These are phyloP conservation scores for Campoplex capitator DNA, from an alignment of 2,888 invertebrate species.

Conservation along the genomic window DNA sequence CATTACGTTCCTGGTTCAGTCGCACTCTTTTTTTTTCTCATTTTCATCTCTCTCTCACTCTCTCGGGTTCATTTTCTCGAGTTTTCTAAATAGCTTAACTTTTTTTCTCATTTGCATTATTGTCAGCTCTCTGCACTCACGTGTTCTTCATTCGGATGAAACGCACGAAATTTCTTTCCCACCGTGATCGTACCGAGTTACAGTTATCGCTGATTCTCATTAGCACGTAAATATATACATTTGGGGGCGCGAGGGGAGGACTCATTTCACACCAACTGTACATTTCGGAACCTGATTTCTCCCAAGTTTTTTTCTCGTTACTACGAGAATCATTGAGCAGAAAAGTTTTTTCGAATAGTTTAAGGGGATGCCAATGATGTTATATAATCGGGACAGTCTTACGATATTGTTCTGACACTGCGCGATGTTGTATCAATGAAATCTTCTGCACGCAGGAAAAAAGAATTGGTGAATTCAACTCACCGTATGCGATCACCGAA, in stretches of 20 bases:
- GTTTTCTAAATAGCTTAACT: neutral
- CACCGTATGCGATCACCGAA: too few relatives aligned
- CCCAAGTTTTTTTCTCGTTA: neutral
- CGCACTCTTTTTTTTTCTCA: neutral
- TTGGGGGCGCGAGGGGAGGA: too few relatives aligned
- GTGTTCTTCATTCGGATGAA: neutral
- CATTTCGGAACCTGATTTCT: neutral
- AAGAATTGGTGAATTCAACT: too few relatives aligned
- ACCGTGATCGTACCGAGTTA: neutral
- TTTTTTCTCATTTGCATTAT: conserved; percentile 27
- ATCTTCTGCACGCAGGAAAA: too few relatives aligned
- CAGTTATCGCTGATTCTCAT: conserved; percentile 60
- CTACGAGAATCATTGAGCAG: neutral
- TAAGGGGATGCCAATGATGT: too few relatives aligned
- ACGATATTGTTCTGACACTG: too few relatives aligned
- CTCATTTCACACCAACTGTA: conserved; percentile 2
- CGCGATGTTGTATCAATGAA: too few relatives aligned
- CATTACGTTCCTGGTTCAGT: conserved; percentile 6
- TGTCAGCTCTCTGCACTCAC: conserved; percentile 23
- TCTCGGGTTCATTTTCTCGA: neutral
- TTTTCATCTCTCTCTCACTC: neutral
- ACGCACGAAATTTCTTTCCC: conserved; percentile 15
- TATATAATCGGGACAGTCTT: too few relatives aligned
- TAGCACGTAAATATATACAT: conserved; percentile 49
- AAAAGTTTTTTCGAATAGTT: too few relatives aligned